Evolutionary conservation across 2,113 vertebrate species (phyloP).

Genomic region (Lepus americanus): DNA sequence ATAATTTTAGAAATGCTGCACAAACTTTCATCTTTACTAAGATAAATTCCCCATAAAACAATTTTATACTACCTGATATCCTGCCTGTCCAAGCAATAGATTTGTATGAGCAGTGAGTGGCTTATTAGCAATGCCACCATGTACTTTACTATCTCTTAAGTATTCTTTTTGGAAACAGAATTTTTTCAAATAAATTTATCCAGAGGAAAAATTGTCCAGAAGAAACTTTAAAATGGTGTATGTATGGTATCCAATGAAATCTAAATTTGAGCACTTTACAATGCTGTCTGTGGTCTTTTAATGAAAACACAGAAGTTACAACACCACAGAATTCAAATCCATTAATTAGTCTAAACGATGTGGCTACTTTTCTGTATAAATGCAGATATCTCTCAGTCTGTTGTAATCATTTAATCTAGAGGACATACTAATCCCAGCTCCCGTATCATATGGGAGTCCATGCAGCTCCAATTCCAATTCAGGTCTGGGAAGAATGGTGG

Average conservation of each 20-base stretch:
- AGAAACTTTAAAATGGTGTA: background rate
- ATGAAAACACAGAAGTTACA: background rate
- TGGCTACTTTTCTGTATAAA: background rate
- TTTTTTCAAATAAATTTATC: background rate
- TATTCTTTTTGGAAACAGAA: conserved; percentile 4
- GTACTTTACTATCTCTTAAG: conserved; percentile 22
- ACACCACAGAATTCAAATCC: background rate
- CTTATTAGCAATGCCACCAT: conserved; percentile 16
- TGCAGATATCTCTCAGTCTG: background rate
- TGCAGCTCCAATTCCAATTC: too few species aligned
- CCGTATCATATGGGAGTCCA: too few species aligned
- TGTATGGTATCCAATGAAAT: background rate
- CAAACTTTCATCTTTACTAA: conserved; percentile 63
- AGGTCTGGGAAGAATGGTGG: too few species aligned
- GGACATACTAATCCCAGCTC: too few species aligned
- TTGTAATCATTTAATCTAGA: background rate
- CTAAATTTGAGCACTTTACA: background rate
- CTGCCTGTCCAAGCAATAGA: conserved; percentile 8
- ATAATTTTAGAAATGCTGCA: conserved; percentile 68
- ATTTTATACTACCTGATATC: conserved; percentile 19
- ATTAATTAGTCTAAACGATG: background rate
- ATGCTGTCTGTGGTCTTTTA: background rate
- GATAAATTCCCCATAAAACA: conserved; percentile 50
- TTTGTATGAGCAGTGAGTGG: background rate
- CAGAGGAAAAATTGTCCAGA: conserved; percentile 35